A percentile compares a stretch with the other conserved stretches of the same genome.
Evolutionary conservation across 92 coral and sea anemone genomes (phyloP).

Genomic region (Paragorgia papillata): DNA sequence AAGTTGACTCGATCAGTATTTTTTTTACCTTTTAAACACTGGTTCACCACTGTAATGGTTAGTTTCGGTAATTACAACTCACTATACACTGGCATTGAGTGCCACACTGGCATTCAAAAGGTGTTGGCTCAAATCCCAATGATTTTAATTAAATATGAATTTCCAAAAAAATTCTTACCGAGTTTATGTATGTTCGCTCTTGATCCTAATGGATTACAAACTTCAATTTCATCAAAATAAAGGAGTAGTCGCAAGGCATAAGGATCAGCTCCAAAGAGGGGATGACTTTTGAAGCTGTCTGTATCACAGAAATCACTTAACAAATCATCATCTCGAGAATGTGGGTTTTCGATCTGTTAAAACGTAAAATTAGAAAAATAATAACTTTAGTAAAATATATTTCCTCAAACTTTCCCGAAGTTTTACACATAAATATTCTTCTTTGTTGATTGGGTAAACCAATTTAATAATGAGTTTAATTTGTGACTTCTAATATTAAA

Average conservation of each 20-base stretch:
- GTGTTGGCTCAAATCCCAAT: too few relatives aligned
- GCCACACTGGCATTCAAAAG: not conserved
- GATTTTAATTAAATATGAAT: too few relatives aligned
- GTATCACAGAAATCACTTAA: conserved; percentile 69
- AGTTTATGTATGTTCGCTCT: conserved; percentile 39
- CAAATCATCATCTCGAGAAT: conserved; percentile 55
- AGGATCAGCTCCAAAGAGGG: conserved; percentile 37
- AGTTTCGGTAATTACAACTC: too few relatives aligned
- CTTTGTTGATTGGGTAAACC: too few relatives aligned
- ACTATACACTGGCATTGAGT: too few relatives aligned
- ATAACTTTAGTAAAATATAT: conserved; percentile 6
- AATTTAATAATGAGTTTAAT: too few relatives aligned
- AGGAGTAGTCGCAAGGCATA: not conserved
- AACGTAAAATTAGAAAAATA: conserved; percentile 2
- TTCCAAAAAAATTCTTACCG: not conserved
- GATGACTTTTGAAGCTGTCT: conserved; percentile 50
- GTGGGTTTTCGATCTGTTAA: conserved; percentile 63
- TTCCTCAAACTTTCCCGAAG: conserved; percentile 3
- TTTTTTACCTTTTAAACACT: too few relatives aligned
- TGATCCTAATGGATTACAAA: conserved; percentile 44
- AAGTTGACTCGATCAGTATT: too few relatives aligned
- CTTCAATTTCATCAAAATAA: conserved; percentile 20
- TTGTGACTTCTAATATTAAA: too few relatives aligned
- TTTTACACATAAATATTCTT: too few relatives aligned
- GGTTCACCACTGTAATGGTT: too few relatives aligned